A percentile compares a stretch with the other conserved stretches of the same genome.
phyloP scores from a whole-genome alignment of 2,797 vertebrate species.

The Crocidura indochinensis region DNA sequence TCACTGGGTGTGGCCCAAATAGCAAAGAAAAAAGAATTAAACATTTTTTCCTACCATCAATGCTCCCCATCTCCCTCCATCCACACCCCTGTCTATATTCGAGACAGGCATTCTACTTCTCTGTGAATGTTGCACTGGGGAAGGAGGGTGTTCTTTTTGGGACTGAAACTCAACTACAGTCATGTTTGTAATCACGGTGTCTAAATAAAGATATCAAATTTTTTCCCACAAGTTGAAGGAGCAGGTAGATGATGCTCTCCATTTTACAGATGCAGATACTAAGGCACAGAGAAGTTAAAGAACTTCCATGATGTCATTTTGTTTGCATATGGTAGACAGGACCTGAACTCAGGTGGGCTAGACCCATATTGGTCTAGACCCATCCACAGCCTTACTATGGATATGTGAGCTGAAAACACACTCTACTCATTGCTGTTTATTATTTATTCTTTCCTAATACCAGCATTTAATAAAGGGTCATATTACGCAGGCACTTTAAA shows the following conservation, averaged over 20 bases:
- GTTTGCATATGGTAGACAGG: neutral
- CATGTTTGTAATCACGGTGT: neutral
- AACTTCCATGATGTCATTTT: neutral
- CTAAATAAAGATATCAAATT: neutral
- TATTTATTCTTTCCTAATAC: neutral
- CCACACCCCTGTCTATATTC: too few relatives aligned
- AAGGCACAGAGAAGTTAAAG: neutral
- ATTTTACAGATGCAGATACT: too few relatives aligned
- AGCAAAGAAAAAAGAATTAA: too few relatives aligned
- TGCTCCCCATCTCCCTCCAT: too few relatives aligned
- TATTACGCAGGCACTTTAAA: neutral
- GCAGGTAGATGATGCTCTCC: neutral
- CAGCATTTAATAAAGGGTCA: constrained; percentile 21
- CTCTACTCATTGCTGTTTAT: neutral
- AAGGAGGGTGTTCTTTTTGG: too few relatives aligned
- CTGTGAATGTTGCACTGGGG: too few relatives aligned
- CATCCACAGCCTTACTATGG: neutral
- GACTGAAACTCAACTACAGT: too few relatives aligned
- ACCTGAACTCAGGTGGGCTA: constrained; percentile 10
- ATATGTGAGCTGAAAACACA: neutral
- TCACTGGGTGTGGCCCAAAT: too few relatives aligned
- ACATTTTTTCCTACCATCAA: too few relatives aligned
- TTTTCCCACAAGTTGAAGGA: neutral
- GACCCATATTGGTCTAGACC: neutral
- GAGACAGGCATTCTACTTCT: too few relatives aligned